Conservation (phyloP, 2,113 vertebrate genomes). For the Rhadina sibilatrix region DNA sequence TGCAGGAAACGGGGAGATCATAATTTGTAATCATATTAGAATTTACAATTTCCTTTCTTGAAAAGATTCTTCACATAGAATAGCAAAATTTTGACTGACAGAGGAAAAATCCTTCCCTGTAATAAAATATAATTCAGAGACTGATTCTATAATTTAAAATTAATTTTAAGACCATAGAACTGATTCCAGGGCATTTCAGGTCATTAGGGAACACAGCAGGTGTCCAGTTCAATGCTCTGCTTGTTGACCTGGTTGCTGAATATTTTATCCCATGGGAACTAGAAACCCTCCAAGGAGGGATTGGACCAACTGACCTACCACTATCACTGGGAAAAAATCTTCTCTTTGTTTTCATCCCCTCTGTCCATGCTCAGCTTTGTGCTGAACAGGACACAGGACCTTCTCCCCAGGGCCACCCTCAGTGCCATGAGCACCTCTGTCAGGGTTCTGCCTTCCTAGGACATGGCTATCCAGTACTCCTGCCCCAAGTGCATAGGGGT, state of each 20-base stretch:
- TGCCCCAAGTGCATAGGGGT: rapidly evolving
- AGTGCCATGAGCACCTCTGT: rapidly evolving
- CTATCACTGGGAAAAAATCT: neutral
- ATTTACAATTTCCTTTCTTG: neutral
- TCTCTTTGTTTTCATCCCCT: neutral
- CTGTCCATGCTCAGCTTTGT: neutral
- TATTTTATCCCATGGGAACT: rapidly evolving
- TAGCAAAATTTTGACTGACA: neutral
- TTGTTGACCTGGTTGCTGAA: neutral
- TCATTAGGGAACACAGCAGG: rapidly evolving
- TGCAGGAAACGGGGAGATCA: neutral
- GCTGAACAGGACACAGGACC: neutral
- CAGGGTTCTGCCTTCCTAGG: rapidly evolving
- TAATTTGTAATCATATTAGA: neutral
- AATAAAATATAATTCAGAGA: neutral
- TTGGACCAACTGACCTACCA: rapidly evolving
- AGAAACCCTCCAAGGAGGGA: neutral
- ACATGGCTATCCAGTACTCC: rapidly evolving
- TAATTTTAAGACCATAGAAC: neutral
- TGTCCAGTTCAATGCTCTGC: neutral
- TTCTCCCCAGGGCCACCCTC: neutral
- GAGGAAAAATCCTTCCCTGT: neutral
- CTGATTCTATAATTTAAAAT: neutral
- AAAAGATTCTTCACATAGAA: neutral
- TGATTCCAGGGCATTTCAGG: neutral